phyloP scores from a whole-genome alignment of 2,888 invertebrate genomes.

The Metellina segmentata region DNA sequence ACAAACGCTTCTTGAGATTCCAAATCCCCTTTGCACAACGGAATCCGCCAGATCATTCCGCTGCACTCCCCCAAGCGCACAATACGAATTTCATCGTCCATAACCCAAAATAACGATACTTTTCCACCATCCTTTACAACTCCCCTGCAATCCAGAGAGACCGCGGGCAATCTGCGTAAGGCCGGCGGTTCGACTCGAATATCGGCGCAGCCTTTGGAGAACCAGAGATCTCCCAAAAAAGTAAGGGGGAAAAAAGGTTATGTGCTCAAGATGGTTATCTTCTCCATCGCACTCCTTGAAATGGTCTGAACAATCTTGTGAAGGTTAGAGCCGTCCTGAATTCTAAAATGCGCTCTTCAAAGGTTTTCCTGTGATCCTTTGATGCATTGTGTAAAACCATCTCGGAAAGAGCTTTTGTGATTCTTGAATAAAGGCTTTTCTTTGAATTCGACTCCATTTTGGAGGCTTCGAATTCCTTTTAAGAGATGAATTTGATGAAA shows the following conservation, averaged over 20 bases:
- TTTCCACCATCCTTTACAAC: constrained; percentile 3
- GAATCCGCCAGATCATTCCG: too few species aligned
- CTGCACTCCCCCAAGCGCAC: not conserved
- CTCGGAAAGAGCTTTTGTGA: constrained; percentile 52
- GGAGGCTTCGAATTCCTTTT: constrained; percentile 17
- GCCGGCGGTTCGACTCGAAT: not conserved
- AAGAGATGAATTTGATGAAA: constrained; percentile 51
- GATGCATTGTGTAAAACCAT: constrained; percentile 58
- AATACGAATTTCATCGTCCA: not conserved
- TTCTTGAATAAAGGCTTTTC: constrained; percentile 46
- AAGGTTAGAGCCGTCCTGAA: constrained; percentile 26
- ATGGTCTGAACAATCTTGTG: constrained; percentile 16
- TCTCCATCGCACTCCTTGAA: not conserved
- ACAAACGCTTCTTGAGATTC: too few species aligned
- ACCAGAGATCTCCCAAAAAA: constrained; percentile 7
- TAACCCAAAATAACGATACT: constrained; percentile 29
- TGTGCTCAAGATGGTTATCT: constrained; percentile 38
- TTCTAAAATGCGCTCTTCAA: constrained; percentile 17
- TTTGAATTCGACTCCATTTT: constrained; percentile 20
- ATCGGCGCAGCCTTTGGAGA: not conserved
- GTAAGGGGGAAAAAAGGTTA: not conserved
- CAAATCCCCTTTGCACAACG: too few species aligned
- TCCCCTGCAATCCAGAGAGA: not conserved
- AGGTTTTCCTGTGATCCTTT: constrained; percentile 34
- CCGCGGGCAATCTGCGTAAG: not conserved